Evolutionary conservation across 2,888 invertebrate species (phyloP), one percentile per base, ranked within the genome.

Genomic region (Trachelus iudaicus): DNA sequence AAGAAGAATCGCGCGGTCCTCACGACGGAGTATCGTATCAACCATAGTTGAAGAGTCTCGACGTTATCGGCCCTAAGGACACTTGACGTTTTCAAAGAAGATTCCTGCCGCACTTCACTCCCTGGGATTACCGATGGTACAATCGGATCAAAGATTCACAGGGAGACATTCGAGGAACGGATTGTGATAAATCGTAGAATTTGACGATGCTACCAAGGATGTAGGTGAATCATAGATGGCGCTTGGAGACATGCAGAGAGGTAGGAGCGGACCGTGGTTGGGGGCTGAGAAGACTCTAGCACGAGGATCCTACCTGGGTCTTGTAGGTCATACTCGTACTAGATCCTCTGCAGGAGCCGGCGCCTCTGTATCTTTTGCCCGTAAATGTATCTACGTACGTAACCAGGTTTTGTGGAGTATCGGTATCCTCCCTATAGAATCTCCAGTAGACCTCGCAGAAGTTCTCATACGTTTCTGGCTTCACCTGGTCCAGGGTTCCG

Each of bases 11-110:
- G 9, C 23, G 23, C 6, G 1, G 23, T 56, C 23, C 23, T 23
- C 9, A 9, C 9, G 0, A 56, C 23, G 23, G 23, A 56, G 56
- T 23, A 23, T 23, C 56, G 23, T 56, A 56, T 56, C 56, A 56
- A 23, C 23, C 56, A 0, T 23, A 9, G 23, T 6, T 23, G 23
- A 56, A 23, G 56, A 56, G 23, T 56, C 56, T 56, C 23, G 56
- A 56, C 23, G 56, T 56, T 56, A 56, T 56, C 56, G 68, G 75
- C 34, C 34, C 71, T 71, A 74, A 74, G 79, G 69, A 77, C 56
- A 69, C 31, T 37, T 34, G 76, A 37, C 34, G 69, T 80, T 83
- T 78, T 69, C 56, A 79, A 80, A 80, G 81, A 75, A 81, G 75
- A 78, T 82, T 83, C 75, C 76, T 77, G 40, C 68, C 75, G 30